Percentiles rank a stretch among this genome's conserved stretches.
Evolutionary conservation across 2,888 invertebrate species (phyloP).

Genomic region (Embidobia sp.): DNA sequence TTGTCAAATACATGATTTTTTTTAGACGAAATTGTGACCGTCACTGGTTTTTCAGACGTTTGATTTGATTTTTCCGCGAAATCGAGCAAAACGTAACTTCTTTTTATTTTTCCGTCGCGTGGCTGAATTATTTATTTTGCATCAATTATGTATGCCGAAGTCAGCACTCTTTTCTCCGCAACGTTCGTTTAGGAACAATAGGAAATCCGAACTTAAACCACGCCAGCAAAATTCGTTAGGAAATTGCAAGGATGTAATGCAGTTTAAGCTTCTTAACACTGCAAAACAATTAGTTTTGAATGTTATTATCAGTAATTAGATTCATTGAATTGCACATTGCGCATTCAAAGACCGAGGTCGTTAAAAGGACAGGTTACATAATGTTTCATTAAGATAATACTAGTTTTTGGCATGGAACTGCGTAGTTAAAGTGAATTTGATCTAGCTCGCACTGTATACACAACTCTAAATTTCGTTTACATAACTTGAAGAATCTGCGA

Average conservation of each 20-base stretch:
- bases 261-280: conserved; percentile 19
- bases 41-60: conserved; percentile 13
- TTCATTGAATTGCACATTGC: conserved; percentile 11
- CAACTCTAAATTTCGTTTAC: too few species aligned
- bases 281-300: conserved; percentile 27
- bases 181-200: conserved; percentile 15
- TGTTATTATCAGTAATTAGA: conserved; percentile 30
- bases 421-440: too few species aligned
- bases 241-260: too few species aligned
- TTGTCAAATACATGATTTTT: conserved; percentile 29
- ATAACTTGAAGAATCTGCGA: too few species aligned
- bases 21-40: conserved; percentile 29
- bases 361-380: background rate
- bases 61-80: too few species aligned
- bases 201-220: conserved; percentile 10
- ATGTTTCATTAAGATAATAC: conserved; percentile 8
- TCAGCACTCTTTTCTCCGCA: conserved; percentile 8
- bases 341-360: background rate
- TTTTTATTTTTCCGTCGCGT: background rate
- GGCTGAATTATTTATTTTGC: conserved; percentile 10
- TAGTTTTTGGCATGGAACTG: background rate
- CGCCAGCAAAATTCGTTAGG: background rate
- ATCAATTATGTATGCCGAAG: background rate
- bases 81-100: background rate
- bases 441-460: too few species aligned